Evolutionary conservation across 2,797 vertebrate species (phyloP).

Genomic region (Eleutherodactylus coqui): DNA sequence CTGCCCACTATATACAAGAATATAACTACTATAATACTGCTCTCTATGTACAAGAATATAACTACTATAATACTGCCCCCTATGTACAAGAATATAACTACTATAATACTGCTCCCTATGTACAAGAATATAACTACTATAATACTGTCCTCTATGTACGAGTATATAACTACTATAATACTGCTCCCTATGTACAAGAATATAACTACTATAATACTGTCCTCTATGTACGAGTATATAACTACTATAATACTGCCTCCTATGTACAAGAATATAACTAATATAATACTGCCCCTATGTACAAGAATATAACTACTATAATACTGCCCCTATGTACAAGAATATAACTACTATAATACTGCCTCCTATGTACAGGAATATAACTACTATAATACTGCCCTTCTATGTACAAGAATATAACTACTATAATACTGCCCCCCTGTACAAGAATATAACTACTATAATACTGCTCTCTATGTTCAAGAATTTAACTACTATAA

Average conservation of each 20-base stretch:
- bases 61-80: constrained; percentile 3
- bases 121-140: constrained; percentile 2
- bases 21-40: constrained; percentile 19
- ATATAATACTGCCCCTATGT: constrained; percentile 3
- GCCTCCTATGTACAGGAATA: no score
- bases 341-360: no score
- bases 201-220: constrained; percentile 16
- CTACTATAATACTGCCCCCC: no score
- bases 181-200: constrained; percentile 13
- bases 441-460: no score
- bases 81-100: constrained; percentile 3
- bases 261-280: constrained; percentile 3
- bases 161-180: no score
- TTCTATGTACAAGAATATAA: no score
- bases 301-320: constrained; percentile 18
- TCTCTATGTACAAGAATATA: constrained; percentile 11
- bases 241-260: neutral
- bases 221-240: neutral
- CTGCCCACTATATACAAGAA: constrained; percentile 3
- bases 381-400: neutral
- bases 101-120: constrained; percentile 1
- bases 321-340: no score
- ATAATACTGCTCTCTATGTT: no score
- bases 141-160: no score
- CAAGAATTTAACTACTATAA: no score